Conservation (phyloP, 2,888 invertebrate genomes). For the Dromius quadrimaculatus region DNA sequence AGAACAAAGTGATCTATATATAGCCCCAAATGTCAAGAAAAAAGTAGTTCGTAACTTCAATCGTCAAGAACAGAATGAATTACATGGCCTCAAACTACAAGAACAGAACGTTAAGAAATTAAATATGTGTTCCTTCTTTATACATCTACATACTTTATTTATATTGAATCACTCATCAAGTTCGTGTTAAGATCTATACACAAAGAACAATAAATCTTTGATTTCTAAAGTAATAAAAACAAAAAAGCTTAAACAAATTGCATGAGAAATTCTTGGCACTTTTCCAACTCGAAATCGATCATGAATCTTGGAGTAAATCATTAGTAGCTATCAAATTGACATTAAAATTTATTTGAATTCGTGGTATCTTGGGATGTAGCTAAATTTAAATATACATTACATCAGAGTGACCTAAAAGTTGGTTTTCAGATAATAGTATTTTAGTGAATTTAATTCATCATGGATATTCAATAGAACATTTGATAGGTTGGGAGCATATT, state of each 20-base stretch:
- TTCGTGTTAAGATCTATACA: background rate
- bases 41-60: no score
- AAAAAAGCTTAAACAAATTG: background rate
- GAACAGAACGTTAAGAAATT: background rate
- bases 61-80: background rate
- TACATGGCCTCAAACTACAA: background rate
- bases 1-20: no score
- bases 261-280: conserved; percentile 13
- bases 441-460: no score
- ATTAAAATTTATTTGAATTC: conserved; percentile 17
- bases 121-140: background rate
- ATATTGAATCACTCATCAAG: no score
- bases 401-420: conserved; percentile 31
- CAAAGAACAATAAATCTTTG: background rate
- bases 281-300: conserved; percentile 7
- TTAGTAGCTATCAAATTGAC: conserved; percentile 33
- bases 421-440: no score
- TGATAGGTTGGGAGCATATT: no score
- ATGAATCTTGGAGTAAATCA: conserved; percentile 30
- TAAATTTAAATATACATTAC: conserved; percentile 32
- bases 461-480: no score
- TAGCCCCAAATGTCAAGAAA: no score
- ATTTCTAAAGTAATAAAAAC: background rate
- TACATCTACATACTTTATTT: no score
- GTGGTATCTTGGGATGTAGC: conserved; percentile 20